Evolutionary conservation across 2,797 vertebrate species (phyloP).

Genomic region (Hafferia zeledoni): DNA sequence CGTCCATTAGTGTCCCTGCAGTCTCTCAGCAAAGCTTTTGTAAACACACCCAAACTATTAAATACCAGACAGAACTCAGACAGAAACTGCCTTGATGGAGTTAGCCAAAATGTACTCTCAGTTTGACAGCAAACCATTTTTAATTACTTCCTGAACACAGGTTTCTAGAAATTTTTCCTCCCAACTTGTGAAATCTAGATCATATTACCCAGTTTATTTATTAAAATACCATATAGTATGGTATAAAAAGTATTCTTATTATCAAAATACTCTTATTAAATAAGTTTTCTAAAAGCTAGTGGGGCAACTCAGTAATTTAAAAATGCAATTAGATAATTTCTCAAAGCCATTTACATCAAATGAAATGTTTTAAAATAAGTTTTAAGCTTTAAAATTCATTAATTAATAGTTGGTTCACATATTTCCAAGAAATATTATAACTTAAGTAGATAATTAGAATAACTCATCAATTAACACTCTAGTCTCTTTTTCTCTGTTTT

Average conservation of each 20-base stretch:
- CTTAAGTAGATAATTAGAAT: neutral
- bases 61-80: neutral
- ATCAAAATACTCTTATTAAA: neutral
- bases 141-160: neutral
- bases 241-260: neutral
- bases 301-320: neutral
- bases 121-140: neutral
- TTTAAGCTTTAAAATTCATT: neutral
- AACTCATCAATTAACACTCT: neutral
- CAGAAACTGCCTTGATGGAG: neutral
- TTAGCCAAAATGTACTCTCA: neutral
- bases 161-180: neutral
- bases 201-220: neutral
- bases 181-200: neutral
- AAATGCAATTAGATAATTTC: neutral
- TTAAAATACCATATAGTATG: neutral
- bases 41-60: neutral
- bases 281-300: neutral
- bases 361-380: neutral
- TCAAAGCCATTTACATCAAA: neutral
- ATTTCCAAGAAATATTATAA: neutral
- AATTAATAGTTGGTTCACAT: neutral
- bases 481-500: neutral
- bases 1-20: neutral
- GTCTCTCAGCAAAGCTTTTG: neutral